Base-by-base conservation (phyloP, 2,888 invertebrate genomes). In the Chalcis sispes region DNA sequence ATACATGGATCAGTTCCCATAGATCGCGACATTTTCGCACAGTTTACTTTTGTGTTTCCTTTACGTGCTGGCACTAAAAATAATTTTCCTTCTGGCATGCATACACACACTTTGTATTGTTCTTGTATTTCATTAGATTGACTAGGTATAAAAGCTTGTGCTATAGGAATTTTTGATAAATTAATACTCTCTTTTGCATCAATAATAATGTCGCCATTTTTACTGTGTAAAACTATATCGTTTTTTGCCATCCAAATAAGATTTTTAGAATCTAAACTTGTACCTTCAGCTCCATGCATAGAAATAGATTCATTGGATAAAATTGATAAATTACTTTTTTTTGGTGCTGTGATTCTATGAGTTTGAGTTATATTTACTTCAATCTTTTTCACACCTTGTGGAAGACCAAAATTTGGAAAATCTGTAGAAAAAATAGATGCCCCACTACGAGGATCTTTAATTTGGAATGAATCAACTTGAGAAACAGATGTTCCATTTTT, bases 31-130 rank as follows among this genome's bases (percentile, higher is more conserved):
- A 93, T 89, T 83, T 92, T 92, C 0, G 92, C 91, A 84, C 94
- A 94, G 42, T 91, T 92, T 0, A 92, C 91, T 52, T 84, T 81
- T 13, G 87, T 83, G 72, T 86, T 88, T 0, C 92, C 92, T 0
- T 91, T 90, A 0, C 93, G 92, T 0, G 95, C 93, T 0, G 94
- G 93, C 3, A 97, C 92, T 77, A 94, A 91, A 84, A 96, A 97
- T 65, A 97, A 86, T 82, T 94, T 94, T 0, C 96, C 97, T 79
- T 94, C 93, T 0, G 96, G 96, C 95, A 96, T 96, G 84, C 97
- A 97, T 0, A 96, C 94, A 82, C 97, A 97, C 0, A 97, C 91
- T 87, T 97, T 96, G 83, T 93, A 97, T 85, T 96, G 96, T 0
- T 92, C 89, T 74, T 89, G 87, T 4, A 87, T 72, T 56, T 80